These are phyloP conservation scores for Agonopterix alstromeriana DNA, from an alignment of 2,888 invertebrate genomes.

Conservation along the genomic window DNA sequence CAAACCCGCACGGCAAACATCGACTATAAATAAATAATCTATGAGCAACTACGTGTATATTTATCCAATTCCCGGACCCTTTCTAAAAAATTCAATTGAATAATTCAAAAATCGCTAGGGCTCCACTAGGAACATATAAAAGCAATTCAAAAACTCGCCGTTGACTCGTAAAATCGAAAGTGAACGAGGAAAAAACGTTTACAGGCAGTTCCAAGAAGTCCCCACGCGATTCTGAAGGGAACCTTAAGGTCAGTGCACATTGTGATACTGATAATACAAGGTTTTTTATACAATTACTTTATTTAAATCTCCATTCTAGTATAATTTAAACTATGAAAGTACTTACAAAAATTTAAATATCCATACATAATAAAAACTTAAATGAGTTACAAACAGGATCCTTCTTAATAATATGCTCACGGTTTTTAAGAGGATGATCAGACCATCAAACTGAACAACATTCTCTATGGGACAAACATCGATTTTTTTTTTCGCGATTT, in stretches of 20 bases:
- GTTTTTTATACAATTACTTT: no score
- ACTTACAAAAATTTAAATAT: no score
- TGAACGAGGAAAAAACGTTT: conserved; percentile 52
- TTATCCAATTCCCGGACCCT: conserved; percentile 12
- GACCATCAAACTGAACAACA: no score
- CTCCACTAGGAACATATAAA: conserved; percentile 47
- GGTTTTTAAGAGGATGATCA: no score
- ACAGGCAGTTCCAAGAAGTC: conserved; percentile 41
- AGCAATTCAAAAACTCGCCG: conserved; percentile 54
- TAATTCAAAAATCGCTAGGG: conserved; percentile 48
- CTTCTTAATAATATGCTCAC: no score
- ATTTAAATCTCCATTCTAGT: no score
- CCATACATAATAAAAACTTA: no score
- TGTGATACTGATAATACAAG: not conserved
- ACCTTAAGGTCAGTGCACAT: conserved; percentile 16
- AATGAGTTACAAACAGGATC: no score
- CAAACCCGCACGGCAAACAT: no score
- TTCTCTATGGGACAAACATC: no score
- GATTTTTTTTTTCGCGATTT: no score
- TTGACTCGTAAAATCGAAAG: conserved; percentile 56
- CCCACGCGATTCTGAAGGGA: conserved; percentile 14
- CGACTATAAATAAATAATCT: conserved; percentile 10
- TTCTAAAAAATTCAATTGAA: conserved; percentile 40
- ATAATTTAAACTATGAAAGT: no score
- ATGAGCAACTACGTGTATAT: conserved; percentile 16